Evolutionary conservation across 2,888 invertebrate species (phyloP).

Genomic region (Catocala fraxini): DNA sequence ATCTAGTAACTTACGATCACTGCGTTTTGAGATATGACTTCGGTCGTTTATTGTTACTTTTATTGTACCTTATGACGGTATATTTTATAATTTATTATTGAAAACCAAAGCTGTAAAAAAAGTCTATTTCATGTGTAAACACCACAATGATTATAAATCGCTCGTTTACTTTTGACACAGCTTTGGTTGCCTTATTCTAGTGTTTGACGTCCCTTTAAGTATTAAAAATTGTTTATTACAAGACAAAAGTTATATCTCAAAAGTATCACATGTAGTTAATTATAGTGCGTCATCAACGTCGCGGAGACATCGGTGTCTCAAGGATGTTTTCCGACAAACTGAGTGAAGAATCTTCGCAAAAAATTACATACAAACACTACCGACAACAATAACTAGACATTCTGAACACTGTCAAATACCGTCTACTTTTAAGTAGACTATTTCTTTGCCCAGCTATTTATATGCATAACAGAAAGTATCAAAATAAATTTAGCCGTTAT

Average conservation of each 20-base stretch:
- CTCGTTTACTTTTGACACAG: neutral
- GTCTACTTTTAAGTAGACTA: neutral
- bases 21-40: conserved; percentile 67
- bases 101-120: conserved; percentile 9
- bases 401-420: neutral
- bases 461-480: neutral
- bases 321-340: conserved; percentile 61
- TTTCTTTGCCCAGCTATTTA: neutral
- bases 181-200: conserved; percentile 4
- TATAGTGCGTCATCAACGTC: conserved; percentile 53
- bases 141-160: neutral
- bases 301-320: conserved; percentile 41
- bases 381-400: conserved; percentile 2
- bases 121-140: too few relatives aligned
- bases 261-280: conserved; percentile 69
- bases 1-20: conserved; percentile 71
- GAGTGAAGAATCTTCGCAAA: conserved; percentile 9
- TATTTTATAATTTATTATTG: conserved; percentile 1
- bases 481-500: neutral
- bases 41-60: conserved; percentile 16
- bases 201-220: conserved; percentile 4
- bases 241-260: conserved; percentile 68
- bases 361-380: neutral
- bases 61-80: conserved; percentile 4
- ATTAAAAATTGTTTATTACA: conserved; percentile 18